A percentile compares a stretch with the other conserved stretches of the same genome.
Evolutionary conservation across 1,140 invertebrate genomes (phyloP).

Genomic region (Drosophila littoralis): DNA sequence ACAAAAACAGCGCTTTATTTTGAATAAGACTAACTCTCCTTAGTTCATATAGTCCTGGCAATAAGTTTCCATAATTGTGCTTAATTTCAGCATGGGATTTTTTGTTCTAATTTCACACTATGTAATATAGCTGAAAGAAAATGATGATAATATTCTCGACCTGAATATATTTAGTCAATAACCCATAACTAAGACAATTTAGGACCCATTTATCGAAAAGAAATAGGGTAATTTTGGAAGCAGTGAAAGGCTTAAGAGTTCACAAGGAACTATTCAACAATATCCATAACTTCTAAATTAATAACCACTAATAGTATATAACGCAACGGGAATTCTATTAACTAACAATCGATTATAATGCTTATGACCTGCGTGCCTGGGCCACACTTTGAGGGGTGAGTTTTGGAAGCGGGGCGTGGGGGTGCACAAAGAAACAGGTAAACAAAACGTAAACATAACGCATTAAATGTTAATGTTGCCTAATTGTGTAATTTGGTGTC

Average conservation of each 20-base stretch:
- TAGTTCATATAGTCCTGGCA: too few relatives aligned
- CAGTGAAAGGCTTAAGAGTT: constrained; percentile 5
- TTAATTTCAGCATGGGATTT: too few relatives aligned
- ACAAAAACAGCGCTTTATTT: too few relatives aligned
- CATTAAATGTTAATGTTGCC: constrained; percentile 82
- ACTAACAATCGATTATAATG: constrained; percentile 70
- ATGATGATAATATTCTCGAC: not conserved
- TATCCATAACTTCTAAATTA: constrained; percentile 35
- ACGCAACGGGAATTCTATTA: constrained; percentile 61
- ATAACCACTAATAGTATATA: constrained; percentile 38
- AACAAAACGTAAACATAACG: constrained; percentile 78
- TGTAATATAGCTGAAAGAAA: not conserved
- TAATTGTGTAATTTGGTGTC: constrained; percentile 83
- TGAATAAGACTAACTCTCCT: too few relatives aligned
- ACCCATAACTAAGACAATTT: constrained; percentile 10
- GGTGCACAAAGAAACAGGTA: constrained; percentile 41
- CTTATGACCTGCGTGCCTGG: constrained; percentile 72
- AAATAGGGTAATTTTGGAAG: constrained; percentile 17
- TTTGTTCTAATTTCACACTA: not conserved
- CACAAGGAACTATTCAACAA: constrained; percentile 3
- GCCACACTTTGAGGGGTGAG: constrained; percentile 8
- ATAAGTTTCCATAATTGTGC: too few relatives aligned
- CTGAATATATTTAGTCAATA: not conserved
- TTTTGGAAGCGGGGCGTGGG: not conserved
- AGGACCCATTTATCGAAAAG: constrained; percentile 14